These are phyloP conservation scores for Sinohyriopsis cumingii DNA, from an alignment of 2,888 invertebrate species.

Conservation along the genomic window DNA sequence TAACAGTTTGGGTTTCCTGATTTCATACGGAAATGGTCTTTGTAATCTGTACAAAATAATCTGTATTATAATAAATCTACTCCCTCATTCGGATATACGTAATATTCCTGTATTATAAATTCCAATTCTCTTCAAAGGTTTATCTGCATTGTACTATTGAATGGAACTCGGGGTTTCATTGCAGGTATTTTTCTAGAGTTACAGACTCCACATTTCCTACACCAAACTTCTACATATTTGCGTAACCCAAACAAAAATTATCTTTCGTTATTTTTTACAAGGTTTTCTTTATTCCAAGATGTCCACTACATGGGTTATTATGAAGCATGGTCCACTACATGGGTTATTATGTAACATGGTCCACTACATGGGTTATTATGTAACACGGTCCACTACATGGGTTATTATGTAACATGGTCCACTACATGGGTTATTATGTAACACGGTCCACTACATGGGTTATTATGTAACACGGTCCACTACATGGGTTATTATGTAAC, in stretches of 20 bases:
- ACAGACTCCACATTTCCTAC: conserved; percentile 12
- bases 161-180: conserved; percentile 6
- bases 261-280: background rate
- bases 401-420: background rate
- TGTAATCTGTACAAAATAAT: conserved; percentile 20
- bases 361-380: conserved; percentile 1
- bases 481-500: conserved; percentile 1
- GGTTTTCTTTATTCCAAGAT: conserved; percentile 5
- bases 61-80: conserved; percentile 22
- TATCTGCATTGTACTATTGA: conserved; percentile 11
- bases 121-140: conserved; percentile 11
- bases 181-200: conserved; percentile 6
- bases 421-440: conserved; percentile 1
- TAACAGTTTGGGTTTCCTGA: conserved; percentile 18
- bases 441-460: too few relatives aligned
- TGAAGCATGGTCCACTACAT: background rate
- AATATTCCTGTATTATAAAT: conserved; percentile 5
- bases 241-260: background rate
- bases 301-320: conserved; percentile 4
- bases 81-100: conserved; percentile 12
- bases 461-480: background rate
- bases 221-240: conserved; percentile 10
- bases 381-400: too few relatives aligned
- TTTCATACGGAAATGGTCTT: conserved; percentile 18
- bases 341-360: background rate